Evolutionary conservation across 1,140 invertebrate genomes (phyloP).

Genomic region (Drosophila littoralis): DNA sequence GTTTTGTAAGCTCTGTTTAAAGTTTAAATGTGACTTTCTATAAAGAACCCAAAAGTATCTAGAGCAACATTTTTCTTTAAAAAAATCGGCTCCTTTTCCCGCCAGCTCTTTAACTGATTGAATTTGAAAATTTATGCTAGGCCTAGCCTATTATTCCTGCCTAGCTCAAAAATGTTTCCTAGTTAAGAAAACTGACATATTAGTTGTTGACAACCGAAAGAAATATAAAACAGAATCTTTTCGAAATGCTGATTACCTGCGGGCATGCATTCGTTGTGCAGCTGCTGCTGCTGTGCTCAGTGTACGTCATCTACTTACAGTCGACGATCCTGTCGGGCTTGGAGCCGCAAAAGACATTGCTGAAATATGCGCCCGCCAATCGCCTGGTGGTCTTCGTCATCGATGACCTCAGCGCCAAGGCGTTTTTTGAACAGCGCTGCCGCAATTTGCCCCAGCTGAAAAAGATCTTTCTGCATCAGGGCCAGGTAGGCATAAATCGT

Average conservation of each 20-base stretch:
- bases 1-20: too few species aligned
- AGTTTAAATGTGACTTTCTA: too few species aligned
- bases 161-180: too few species aligned
- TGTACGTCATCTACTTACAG: conserved; percentile 88
- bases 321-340: conserved; percentile 86
- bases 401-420: conserved; percentile 94
- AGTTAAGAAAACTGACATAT: too few species aligned
- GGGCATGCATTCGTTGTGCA: conserved; percentile 80
- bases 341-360: conserved; percentile 83
- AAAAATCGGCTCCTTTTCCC: too few species aligned
- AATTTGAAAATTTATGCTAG: too few species aligned
- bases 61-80: too few species aligned
- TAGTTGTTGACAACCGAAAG: too few species aligned
- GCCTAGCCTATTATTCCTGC: too few species aligned
- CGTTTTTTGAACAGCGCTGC: conserved; percentile 86
- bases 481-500: conserved; percentile 94
- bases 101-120: too few species aligned
- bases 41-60: too few species aligned
- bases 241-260: conserved; percentile 28
- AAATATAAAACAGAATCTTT: too few species aligned
- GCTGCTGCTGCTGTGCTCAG: conserved; percentile 85
- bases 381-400: conserved; percentile 92
- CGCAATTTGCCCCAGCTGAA: conserved; percentile 49
- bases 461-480: conserved; percentile 85
- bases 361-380: conserved; percentile 88